Base-by-base conservation (phyloP, 2,888 invertebrate species). In the Macaria liturata region DNA sequence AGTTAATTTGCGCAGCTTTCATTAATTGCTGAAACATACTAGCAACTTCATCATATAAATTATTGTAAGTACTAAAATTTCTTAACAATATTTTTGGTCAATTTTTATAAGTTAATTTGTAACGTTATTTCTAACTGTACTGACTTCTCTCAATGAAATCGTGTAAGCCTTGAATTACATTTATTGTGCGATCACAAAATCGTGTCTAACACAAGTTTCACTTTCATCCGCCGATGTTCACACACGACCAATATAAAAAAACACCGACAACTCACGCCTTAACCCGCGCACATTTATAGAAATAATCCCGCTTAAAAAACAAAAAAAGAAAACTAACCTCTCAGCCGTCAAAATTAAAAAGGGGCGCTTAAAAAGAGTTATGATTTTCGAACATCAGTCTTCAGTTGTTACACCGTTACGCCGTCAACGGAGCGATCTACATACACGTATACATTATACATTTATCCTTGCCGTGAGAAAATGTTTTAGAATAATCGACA, bases 401-500 rank as follows among this genome's bases (percentile, higher is more conserved):
- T 71, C 73, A 80, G 80, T 78, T 71, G 70, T 62, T 61, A 64
- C 68, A 75, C 82, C 83, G 84, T 80, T 83, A 82, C 67, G 62
- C 76, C 75, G 75, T 76, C 74, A 74, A 74, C 76, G 76, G 68
- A 72, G 62, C 70, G 72, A 74, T 81, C 76, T 77, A 80, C 78
- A 80, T 78, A 83, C 80, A 71, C 71, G 70, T 75, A 78, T 20
- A 20, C 20, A 20, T 20, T 20, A 20, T 20, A 20, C 20, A 20
- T 20, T 20, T 20, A 75, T 83, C 84, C 83, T 86, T 86, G 83
- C 83, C 86, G 86, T 89, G 88, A 87, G 88, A 88, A 88, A 83
- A 84, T 82, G 75, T 81, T 74, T 76, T 80, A 73, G 74, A 77
- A 79, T 75, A 75, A 77, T 81, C 79, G 80, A 79, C 79, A 78